Evolutionary conservation across 2,113 vertebrate genomes (phyloP).

Genomic region (Malurus melanocephalus): DNA sequence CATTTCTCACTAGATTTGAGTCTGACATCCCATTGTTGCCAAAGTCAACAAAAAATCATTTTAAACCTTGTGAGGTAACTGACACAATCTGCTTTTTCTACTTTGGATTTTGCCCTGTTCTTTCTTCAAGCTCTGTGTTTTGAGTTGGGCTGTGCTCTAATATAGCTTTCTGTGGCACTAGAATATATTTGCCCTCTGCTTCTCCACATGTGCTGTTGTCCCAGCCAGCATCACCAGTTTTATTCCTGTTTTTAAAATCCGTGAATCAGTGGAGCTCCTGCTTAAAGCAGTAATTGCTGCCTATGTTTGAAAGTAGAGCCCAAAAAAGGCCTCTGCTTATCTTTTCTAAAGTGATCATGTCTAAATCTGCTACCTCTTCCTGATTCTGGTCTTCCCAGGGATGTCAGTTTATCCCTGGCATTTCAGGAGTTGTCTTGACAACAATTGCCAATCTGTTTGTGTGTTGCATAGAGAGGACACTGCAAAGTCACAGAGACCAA

Average conservation of each 20-base stretch:
- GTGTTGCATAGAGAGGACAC: neutral
- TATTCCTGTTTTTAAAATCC: neutral
- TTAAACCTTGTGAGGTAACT: neutral
- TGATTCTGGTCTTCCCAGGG: neutral
- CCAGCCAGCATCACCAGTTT: neutral
- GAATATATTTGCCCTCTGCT: neutral
- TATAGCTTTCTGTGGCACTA: neutral
- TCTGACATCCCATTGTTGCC: neutral
- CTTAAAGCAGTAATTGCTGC: neutral
- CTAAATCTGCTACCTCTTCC: neutral
- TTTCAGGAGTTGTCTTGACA: neutral
- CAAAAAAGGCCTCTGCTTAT: neutral
- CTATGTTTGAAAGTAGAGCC: neutral
- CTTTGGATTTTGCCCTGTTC: neutral
- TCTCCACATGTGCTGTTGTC: neutral
- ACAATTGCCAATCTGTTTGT: neutral
- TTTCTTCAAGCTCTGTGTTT: neutral
- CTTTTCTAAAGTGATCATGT: neutral
- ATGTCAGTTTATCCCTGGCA: neutral
- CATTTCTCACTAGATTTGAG: constrained; percentile 8
- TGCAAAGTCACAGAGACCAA: neutral
- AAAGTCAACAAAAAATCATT: neutral
- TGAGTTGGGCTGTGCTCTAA: neutral
- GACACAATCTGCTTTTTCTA: neutral
- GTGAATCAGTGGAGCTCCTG: neutral